These are phyloP conservation scores for Tyrannus savana DNA, from an alignment of 2,113 vertebrate genomes.

Conservation along the genomic window DNA sequence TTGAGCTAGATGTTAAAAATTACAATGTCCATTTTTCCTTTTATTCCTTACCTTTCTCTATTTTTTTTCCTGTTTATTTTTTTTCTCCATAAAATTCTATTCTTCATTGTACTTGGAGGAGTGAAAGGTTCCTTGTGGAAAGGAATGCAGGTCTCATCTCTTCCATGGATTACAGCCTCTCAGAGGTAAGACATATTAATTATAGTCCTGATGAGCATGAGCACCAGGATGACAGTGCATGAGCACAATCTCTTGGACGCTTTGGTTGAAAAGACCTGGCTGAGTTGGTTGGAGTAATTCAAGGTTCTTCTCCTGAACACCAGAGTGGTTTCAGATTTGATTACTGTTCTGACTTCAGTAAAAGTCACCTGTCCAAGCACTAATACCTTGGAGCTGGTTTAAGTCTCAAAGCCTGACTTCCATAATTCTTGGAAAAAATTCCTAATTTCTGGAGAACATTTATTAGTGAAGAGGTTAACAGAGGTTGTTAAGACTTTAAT, in stretches of 20 bases:
- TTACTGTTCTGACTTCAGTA: neutral
- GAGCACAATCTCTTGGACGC: neutral
- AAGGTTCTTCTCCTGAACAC: neutral
- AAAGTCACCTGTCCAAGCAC: neutral
- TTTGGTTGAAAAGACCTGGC: neutral
- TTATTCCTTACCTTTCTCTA: neutral
- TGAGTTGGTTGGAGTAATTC: neutral
- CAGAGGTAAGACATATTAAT: neutral
- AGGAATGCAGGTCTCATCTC: neutral
- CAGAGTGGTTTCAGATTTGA: neutral
- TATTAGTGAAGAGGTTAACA: neutral
- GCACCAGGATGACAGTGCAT: neutral
- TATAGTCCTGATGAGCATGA: neutral
- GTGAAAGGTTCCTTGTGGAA: neutral
- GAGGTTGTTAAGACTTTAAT: neutral
- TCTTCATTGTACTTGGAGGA: neutral
- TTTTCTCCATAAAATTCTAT: neutral
- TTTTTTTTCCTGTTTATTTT: neutral
- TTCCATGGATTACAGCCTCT: neutral
- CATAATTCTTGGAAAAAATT: neutral
- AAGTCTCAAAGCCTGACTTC: neutral
- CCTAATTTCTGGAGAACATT: neutral
- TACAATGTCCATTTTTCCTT: neutral
- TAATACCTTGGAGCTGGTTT: neutral
- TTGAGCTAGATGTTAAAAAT: neutral